Percentiles rank a stretch among this genome's conserved stretches.
phyloP scores from a whole-genome alignment of 2,888 invertebrate genomes.

The Phortica magna region DNA sequence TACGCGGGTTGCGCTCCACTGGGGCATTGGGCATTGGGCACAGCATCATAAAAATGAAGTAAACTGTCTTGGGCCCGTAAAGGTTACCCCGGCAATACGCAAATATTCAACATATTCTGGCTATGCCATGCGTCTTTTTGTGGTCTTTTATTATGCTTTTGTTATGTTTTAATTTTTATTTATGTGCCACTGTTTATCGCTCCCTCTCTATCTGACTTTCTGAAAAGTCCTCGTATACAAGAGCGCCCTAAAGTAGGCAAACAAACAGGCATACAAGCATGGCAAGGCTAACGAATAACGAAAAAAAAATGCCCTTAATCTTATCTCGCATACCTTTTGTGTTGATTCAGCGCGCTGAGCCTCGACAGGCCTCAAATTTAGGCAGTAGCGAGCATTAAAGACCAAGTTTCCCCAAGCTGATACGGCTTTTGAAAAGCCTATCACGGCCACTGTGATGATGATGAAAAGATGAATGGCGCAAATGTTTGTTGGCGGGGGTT shows the following conservation, averaged over 20 bases:
- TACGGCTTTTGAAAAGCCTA: too few relatives aligned
- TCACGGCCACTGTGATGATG: too few relatives aligned
- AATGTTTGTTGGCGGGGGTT: too few relatives aligned
- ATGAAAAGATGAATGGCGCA: too few relatives aligned
- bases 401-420: too few relatives aligned
- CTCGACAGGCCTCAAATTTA: not conserved
- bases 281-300: slow-evolving; percentile 36
- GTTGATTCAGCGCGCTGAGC: slow-evolving; percentile 26
- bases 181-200: not conserved
- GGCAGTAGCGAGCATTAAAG: too few relatives aligned
- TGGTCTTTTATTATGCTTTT: not conserved
- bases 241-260: slow-evolving; percentile 3
- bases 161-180: slow-evolving; percentile 17
- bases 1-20: too few relatives aligned
- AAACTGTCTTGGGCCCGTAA: slow-evolving; percentile 33
- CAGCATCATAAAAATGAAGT: slow-evolving; percentile 9
- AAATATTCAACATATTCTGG: not conserved
- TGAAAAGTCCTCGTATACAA: slow-evolving; percentile 3
- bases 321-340: slow-evolving; percentile 52
- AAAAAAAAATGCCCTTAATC: slow-evolving; percentile 56
- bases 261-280: not conserved
- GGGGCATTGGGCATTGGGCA: too few relatives aligned
- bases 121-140: not conserved
- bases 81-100: slow-evolving; percentile 3
- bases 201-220: not conserved